phyloP scores from a whole-genome alignment of 2,888 invertebrate genomes.

The Timema podura region DNA sequence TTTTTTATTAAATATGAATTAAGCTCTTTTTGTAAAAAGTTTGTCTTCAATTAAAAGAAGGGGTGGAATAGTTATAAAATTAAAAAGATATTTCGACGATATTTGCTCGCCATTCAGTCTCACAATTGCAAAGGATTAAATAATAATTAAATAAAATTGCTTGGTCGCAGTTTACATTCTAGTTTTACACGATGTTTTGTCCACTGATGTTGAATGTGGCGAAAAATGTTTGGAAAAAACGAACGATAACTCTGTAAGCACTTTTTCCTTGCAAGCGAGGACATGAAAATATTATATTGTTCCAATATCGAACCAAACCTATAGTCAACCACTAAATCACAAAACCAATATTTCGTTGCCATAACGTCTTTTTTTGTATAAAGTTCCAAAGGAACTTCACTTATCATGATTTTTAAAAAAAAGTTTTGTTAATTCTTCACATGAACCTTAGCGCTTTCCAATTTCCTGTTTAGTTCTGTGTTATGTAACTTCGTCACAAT shows the following conservation, averaged over 20 bases:
- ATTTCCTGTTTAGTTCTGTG: conserved; percentile 75
- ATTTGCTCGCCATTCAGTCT: no score
- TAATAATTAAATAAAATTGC: no score
- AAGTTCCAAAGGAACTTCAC: not conserved
- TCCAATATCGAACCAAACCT: not conserved
- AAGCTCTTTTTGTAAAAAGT: no score
- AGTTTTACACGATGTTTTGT: conserved; percentile 17
- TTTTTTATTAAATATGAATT: no score
- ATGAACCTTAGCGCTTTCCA: conserved; percentile 33
- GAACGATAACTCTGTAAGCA: conserved; percentile 2
- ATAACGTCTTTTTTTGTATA: conserved; percentile 16
- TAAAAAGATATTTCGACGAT: no score
- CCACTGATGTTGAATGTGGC: conserved; percentile 12
- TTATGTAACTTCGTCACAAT: conserved; percentile 80
- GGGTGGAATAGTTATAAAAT: no score
- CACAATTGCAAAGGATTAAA: no score
- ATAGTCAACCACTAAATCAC: conserved; percentile 19
- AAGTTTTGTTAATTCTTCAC: not conserved
- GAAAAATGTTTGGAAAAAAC: not conserved
- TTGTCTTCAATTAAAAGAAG: no score
- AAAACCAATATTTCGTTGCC: conserved; percentile 24
- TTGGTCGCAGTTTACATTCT: not conserved
- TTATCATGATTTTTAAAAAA: conserved; percentile 7
- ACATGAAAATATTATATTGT: not conserved
- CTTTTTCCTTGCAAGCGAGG: conserved; percentile 12